A percentile compares a stretch with the other conserved stretches of the same genome.
Evolutionary conservation across 2,797 vertebrate genomes (phyloP).

Genomic region (Acestrorhynchus altus): DNA sequence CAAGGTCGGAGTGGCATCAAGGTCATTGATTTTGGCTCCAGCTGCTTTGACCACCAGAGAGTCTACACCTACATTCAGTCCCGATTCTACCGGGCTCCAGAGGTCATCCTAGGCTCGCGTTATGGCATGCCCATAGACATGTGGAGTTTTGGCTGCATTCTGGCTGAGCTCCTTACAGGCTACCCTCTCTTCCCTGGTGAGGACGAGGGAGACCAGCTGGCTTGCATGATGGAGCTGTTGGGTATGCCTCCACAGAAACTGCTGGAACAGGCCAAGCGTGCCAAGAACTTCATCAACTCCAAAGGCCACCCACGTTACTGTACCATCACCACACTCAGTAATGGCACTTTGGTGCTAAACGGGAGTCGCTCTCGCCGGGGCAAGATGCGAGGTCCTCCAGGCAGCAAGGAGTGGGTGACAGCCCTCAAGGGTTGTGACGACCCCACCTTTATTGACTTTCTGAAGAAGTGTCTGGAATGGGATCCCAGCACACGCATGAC

Average conservation of each 20-base stretch:
- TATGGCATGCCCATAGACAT: slow-evolving; percentile 97
- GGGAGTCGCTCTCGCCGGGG: slow-evolving; percentile 91
- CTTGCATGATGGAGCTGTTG: slow-evolving; percentile 97
- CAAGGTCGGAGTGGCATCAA: slow-evolving; percentile 97
- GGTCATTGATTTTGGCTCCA: slow-evolving; percentile 98
- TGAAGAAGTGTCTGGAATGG: slow-evolving; percentile 97
- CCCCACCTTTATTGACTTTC: slow-evolving; percentile 91
- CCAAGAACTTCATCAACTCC: slow-evolving; percentile 97
- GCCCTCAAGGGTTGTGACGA: slow-evolving; percentile 95
- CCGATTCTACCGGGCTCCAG: slow-evolving; percentile 94
- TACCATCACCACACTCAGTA: slow-evolving; percentile 84
- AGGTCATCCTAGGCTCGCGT: slow-evolving; percentile 93
- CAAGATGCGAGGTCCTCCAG: slow-evolving; percentile 90
- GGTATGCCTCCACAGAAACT: slow-evolving; percentile 93
- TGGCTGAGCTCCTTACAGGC: slow-evolving; percentile 94
- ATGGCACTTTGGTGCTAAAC: slow-evolving; percentile 85
- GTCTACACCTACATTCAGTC: slow-evolving; percentile 99
- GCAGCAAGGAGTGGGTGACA: slow-evolving; percentile 91
- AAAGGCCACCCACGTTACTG: slow-evolving; percentile 98
- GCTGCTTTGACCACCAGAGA: slow-evolving; percentile 97
- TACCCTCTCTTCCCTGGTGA: slow-evolving; percentile 96
- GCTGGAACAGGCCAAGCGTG: slow-evolving; percentile 91
- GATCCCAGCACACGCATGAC: slow-evolving; percentile 90
- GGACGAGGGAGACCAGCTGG: slow-evolving; percentile 95
- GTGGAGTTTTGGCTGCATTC: slow-evolving; percentile 98